Evolutionary conservation across 2,888 invertebrate genomes (phyloP).

Genomic region (Acholoe squamosa): DNA sequence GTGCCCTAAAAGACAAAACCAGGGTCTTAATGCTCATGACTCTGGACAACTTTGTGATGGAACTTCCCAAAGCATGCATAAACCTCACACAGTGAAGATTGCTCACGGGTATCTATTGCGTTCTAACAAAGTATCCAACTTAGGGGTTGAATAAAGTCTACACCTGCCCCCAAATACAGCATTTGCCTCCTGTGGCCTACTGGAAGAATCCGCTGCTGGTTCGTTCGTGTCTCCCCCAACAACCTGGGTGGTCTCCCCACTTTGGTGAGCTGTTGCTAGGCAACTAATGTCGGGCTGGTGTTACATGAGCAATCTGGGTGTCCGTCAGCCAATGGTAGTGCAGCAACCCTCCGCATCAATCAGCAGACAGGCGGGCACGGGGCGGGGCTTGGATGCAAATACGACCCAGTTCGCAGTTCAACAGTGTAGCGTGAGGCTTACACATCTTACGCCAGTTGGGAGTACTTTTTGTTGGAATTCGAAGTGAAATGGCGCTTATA

Average conservation of each 20-base stretch:
- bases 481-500: conserved; percentile 45
- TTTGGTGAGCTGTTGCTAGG: conserved; percentile 82
- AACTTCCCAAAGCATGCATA: too few species aligned
- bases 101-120: too few species aligned
- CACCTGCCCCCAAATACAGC: conserved; percentile 29
- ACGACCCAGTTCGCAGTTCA: conserved; percentile 53
- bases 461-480: conserved; percentile 45
- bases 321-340: conserved; percentile 78
- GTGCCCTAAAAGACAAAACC: too few species aligned
- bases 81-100: too few species aligned
- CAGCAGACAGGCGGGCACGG: conserved; percentile 43
- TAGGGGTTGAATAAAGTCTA: not conserved
- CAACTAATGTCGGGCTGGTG: conserved; percentile 82
- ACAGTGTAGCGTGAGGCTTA: conserved; percentile 50
- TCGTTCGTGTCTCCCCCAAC: conserved; percentile 65
- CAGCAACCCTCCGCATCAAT: conserved; percentile 56
- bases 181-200: not conserved
- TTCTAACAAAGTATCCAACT: too few species aligned
- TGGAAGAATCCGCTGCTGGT: conserved; percentile 36
- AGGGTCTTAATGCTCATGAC: too few species aligned
- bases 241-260: conserved; percentile 82
- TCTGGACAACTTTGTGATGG: too few species aligned
- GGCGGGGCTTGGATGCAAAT: conserved; percentile 63
- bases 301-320: conserved; percentile 70
- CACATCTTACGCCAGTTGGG: conserved; percentile 52